A percentile compares a stretch with the other conserved stretches of the same genome.
phyloP scores from a whole-genome alignment of 2,113 vertebrate genomes.

The Lynx canadensis region DNA sequence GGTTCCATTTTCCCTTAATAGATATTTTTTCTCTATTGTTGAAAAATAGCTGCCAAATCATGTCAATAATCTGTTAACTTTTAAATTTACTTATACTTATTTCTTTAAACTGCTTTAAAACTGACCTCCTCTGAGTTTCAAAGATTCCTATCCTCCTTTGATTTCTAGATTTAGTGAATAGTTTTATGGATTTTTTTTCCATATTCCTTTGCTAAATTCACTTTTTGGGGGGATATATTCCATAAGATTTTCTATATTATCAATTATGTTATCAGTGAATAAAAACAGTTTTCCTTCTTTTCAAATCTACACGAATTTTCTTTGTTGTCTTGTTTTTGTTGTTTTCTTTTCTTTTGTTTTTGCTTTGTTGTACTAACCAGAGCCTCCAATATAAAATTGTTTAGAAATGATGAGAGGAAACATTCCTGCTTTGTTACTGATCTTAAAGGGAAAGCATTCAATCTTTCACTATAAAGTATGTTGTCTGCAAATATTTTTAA shows the following conservation, averaged over 20 bases:
- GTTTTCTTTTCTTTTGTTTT: background rate
- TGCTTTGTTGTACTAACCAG: background rate
- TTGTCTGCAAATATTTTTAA: background rate
- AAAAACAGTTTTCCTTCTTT: background rate
- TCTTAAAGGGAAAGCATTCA: background rate
- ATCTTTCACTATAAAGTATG: background rate
- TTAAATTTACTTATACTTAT: background rate
- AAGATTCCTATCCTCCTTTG: background rate
- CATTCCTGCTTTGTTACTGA: background rate
- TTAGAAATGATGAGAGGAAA: background rate
- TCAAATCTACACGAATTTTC: background rate
- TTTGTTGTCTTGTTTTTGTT: background rate
- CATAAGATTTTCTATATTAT: background rate
- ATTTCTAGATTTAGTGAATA: background rate
- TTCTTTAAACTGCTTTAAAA: background rate
- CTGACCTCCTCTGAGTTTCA: background rate
- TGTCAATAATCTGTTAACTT: background rate
- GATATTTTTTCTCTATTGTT: background rate
- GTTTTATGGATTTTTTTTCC: background rate
- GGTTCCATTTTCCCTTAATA: background rate
- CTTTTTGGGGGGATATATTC: background rate
- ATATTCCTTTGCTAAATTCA: background rate
- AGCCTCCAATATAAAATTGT: background rate
- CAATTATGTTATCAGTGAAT: background rate
- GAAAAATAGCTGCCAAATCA: background rate